Base-by-base conservation (phyloP, 2,113 vertebrate genomes). In the Halichoerus grypus region DNA sequence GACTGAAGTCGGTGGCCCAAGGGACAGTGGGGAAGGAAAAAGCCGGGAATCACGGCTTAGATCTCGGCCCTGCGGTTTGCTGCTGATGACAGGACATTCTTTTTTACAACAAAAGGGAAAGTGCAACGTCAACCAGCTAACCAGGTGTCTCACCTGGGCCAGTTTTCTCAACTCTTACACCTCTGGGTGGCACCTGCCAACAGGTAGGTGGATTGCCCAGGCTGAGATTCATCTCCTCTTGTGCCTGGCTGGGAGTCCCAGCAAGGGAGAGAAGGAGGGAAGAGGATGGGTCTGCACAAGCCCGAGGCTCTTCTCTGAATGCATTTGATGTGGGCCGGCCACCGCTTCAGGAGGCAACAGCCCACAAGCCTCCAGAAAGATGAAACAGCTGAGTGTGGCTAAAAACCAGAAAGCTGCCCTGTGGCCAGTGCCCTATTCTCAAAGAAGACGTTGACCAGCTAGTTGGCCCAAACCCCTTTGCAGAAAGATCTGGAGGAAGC, bases 31-130 rank as follows among this genome's bases (percentile, higher is more conserved):
- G 19, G 8, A 74, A 96, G 82, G 53, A 24, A 67, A 49, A 36
- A 36, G 26, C 6, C 36, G 39, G 84, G n/a, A 24, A 8, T 21
- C 42, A 4, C 0, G 0, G 33, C 26, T 77, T 39, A 8, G 67
- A 19, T n/a, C 79, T 59, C 33, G 2, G 39, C 51, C 13, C 36
- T 7, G 11, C 2, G 53, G 31, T 26, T 67, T 53, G 33, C 77
- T 24, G 1, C 59, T 42, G 16, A 21, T 0, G 0, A 85, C 39
- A 11, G 7, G 6, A 46, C 22, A 2, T 33, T 59, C 21, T 72
- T 24, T 81, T 81, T 53, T 2, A 46, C n/a, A 82, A 55, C 19
- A 22, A 69, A 63, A 80, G 49, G 42, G 7, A 49, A 79, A 16
- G 18, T 51, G 63, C 33, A 71, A 6, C 4, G 3, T 7, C 19